Base-by-base conservation (phyloP, 2,113 vertebrate genomes). In the Argyrosomus japonicus region DNA sequence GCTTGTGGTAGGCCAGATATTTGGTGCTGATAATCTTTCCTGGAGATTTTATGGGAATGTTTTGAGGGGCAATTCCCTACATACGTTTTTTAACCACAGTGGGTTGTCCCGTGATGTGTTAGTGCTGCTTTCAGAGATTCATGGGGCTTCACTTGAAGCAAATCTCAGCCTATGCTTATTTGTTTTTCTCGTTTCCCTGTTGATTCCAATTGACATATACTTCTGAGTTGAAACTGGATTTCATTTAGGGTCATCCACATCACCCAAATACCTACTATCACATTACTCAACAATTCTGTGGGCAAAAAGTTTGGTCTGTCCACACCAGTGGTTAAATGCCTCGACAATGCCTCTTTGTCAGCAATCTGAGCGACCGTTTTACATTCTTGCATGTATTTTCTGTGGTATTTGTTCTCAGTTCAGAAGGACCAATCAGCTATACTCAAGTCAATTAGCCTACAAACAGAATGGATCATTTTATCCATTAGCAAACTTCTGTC, bases 11-110 rank as follows among this genome's bases (percentile, higher is more conserved):
- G 43, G 80, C 51, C 61, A 80, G 60, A 72, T 78, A 87, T 84
- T 87, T 82, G 60, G n/a, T 84, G 68, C 65, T 78, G 84, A 90
- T 88, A 90, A 84, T 90, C 83, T 78, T 83, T 91, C 84, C 86
- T 88, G 58, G 40, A 71, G 54, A 74, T 89, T 91, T 92, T 77
- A 88, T 75, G 78, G 54, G 85, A 89, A 87, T 19, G 5, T 70
- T 79, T 83, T 77, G 27, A 62, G 71, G 21, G 78, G 77, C 32
- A 69, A 64, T 80, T 77, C 62, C 25, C 56, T 32, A 13, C 77
- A 77, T 19, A 29, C 53, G 23, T 51, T 19, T 56, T 58, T 25
- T 32, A 68, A 90, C 79, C 80, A 29, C 64, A 60, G 73, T 15
- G 23, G 67, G 14, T 6, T 12, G 50, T 56, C 75, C 43, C 2